A percentile compares a stretch with the other conserved stretches of the same genome.
These are phyloP conservation scores for Petaurus breviceps DNA, from an alignment of 2,113 vertebrate species.

Conservation along the genomic window DNA sequence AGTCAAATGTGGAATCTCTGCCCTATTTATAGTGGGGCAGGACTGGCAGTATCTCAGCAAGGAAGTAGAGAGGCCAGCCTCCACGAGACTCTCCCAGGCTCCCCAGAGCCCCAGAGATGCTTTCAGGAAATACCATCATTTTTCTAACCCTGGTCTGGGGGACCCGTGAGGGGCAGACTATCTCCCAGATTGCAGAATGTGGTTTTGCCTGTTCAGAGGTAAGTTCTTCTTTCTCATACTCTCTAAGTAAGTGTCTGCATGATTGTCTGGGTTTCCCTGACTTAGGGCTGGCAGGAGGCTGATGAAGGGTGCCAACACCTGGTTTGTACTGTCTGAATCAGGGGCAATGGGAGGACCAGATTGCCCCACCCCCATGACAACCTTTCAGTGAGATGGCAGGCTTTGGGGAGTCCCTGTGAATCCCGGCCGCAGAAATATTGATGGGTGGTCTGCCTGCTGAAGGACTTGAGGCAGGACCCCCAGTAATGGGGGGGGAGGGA, in stretches of 20 bases:
- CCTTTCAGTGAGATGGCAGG: neutral
- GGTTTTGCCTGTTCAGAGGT: neutral
- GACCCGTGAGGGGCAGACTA: neutral
- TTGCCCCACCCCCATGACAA: neutral
- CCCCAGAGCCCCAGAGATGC: neutral
- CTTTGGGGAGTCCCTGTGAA: neutral
- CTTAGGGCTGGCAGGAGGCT: neutral
- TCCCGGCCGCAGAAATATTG: neutral
- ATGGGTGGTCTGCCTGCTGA: neutral
- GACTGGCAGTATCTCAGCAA: neutral
- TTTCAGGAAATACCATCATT: neutral
- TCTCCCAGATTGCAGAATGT: neutral
- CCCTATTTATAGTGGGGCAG: neutral
- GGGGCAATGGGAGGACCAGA: neutral
- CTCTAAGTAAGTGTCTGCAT: neutral
- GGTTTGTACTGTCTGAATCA: neutral
- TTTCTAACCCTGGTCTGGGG: neutral
- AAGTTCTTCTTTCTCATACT: neutral
- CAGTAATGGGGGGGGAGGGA: too few relatives aligned
- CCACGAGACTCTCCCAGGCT: neutral
- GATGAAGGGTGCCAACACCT: neutral
- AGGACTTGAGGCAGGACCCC: too few relatives aligned
- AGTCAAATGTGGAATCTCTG: neutral
- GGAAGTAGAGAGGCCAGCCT: neutral
- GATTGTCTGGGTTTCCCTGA: neutral